Evolutionary conservation across 64 coral and sea anemone genomes (phyloP), one percentile per base, ranked within the genome.

Genomic region (Pocillopora verrucosa): DNA sequence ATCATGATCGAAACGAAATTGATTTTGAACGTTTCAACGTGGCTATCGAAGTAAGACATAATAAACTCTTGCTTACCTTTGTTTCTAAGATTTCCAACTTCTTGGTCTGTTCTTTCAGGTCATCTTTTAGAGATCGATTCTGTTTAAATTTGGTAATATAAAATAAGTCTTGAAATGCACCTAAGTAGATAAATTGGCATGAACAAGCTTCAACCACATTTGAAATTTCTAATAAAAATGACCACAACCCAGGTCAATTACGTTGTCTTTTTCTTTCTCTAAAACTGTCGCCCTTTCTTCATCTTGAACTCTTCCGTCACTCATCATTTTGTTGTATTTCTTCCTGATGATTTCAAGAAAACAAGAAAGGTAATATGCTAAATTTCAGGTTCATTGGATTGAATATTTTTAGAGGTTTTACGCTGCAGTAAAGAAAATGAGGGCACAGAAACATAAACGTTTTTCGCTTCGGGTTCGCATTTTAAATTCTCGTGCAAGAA

Each of bases 191-290:
- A 20, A 70, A 5, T 0, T 70, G 30, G 30, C 30, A 30, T 25
- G 0, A 70, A 30, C 20, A 70, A 70, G 25, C 65, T 10, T 70
- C 41, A 51, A 7, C 41, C 41, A 51, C 41, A 7, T 51, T 51
- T 4, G 7, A 51, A 51, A 51, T 51, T 51, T 3, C 41, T 51
- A 30, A 30, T 30, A 30, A 30, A 30, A 30, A 30, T 30, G 30
- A 51, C 41, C 3, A 7, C 7, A 7, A 51, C 41, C 1, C 7
- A 51, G 41, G 7, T 51, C 7, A 51, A 58, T 87, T 74, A 92
- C 90, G 63, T 79, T 79, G 26, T 14, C 38, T 41, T 87, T 86
- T 79, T 87, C 83, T 60, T 87, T 64, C 74, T 92, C 82, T 36
- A 92, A 79, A 22, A 59, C 59, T 3, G n/a, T 19, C 17, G 72